Evolutionary conservation across 2,113 vertebrate genomes (phyloP).

Genomic region (Phoxinus phoxinus): DNA sequence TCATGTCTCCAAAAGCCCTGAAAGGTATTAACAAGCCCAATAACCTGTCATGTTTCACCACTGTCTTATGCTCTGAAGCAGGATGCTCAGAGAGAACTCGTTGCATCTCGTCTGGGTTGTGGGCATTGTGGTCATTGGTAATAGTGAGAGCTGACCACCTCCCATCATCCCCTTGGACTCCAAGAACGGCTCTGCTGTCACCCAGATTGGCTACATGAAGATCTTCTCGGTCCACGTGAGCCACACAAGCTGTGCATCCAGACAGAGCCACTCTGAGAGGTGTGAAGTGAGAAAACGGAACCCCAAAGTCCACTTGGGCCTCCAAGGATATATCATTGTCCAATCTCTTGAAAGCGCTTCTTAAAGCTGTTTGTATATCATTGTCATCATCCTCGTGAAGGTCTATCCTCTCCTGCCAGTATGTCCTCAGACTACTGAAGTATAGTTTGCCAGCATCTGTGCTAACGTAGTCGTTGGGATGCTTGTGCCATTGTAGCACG

Average conservation of each 20-base stretch:
- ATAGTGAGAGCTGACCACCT: conserved; percentile 90
- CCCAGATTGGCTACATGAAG: conserved; percentile 93
- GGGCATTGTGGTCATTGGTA: conserved; percentile 93
- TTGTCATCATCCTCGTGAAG: conserved; percentile 88
- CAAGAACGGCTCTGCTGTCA: conserved; percentile 93
- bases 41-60: conserved; percentile 92
- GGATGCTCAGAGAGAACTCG: conserved; percentile 90
- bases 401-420: conserved; percentile 98
- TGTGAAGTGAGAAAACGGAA: conserved; percentile 94
- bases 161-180: conserved; percentile 94
- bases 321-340: conserved; percentile 97
- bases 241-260: conserved; percentile 94
- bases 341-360: conserved; percentile 94
- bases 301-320: conserved; percentile 84
- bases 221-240: conserved; percentile 90
- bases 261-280: conserved; percentile 94
- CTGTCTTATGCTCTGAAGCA: conserved; percentile 87
- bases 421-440: conserved; percentile 94
- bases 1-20: conserved; percentile 96
- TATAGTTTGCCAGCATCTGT: conserved; percentile 93
- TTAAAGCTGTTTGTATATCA: conserved; percentile 87
- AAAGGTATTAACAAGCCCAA: conserved; percentile 96
- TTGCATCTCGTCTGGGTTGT: conserved; percentile 87
- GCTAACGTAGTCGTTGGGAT: conserved; percentile 97
- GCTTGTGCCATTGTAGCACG: conserved; percentile 98